A percentile compares a stretch with the other conserved stretches of the same genome.
Evolutionary conservation across 2,797 vertebrate genomes (phyloP).

Genomic region (Chaetophractus vellerosus): DNA sequence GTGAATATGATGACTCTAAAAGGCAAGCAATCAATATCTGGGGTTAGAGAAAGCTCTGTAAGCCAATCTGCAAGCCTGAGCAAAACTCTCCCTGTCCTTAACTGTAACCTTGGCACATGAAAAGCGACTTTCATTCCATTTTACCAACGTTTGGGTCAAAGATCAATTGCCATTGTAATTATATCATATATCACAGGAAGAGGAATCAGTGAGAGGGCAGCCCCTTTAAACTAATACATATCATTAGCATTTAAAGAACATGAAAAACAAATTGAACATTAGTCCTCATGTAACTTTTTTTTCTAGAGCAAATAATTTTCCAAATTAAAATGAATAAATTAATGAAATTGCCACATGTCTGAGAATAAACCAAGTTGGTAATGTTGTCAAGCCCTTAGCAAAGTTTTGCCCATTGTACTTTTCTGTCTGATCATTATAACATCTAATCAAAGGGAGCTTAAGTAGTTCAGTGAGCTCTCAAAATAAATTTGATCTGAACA

Average conservation of each 20-base stretch:
- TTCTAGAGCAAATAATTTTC: constrained; percentile 80
- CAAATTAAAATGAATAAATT: constrained; percentile 84
- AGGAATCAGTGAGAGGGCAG: constrained; percentile 64
- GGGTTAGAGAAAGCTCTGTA: constrained; percentile 65
- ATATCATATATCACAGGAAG: constrained; percentile 81
- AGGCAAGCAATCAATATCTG: constrained; percentile 69
- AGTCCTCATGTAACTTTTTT: constrained; percentile 74
- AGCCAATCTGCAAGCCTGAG: constrained; percentile 60
- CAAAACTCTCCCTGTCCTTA: constrained; percentile 72
- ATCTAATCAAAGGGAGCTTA: constrained; percentile 76
- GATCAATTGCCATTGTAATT: constrained; percentile 87
- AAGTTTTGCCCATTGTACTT: constrained; percentile 73
- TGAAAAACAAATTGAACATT: constrained; percentile 6
- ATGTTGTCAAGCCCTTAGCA: constrained; percentile 15
- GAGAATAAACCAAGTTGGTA: constrained; percentile 33
- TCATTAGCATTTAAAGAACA: constrained; percentile 79
- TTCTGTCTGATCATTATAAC: constrained; percentile 74
- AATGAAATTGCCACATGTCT: constrained; percentile 70
- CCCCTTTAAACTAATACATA: constrained; percentile 75
- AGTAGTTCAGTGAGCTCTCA: constrained; percentile 78
- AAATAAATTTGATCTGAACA: constrained; percentile 84
- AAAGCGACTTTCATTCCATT: constrained; percentile 80
- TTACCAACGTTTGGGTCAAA: constrained; percentile 87
- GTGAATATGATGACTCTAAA: neutral
- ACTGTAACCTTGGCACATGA: constrained; percentile 77